Conservation (phyloP, 2,888 invertebrate species). For the Caradrina kadenii region DNA sequence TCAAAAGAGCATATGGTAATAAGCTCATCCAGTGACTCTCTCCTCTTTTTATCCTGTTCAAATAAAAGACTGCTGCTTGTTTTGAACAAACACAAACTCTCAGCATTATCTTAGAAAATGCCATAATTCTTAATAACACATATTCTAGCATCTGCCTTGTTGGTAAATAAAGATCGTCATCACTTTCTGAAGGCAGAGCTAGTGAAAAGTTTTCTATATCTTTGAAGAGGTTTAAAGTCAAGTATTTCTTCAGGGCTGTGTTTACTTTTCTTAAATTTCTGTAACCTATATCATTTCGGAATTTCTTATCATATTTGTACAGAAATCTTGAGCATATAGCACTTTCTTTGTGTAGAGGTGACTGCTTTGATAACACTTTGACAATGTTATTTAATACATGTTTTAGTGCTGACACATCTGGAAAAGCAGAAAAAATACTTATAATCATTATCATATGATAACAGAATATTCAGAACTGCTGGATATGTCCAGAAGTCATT, state of each 20-base stretch:
- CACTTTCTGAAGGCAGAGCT: conserved; percentile 76
- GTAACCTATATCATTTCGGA: conserved; percentile 90
- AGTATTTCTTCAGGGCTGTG: conserved; percentile 87
- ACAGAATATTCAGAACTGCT: no score
- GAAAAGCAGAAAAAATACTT: conserved; percentile 51
- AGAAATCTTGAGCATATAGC: conserved; percentile 89
- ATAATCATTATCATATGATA: no score
- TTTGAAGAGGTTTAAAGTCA: conserved; percentile 83
- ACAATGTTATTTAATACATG: conserved; percentile 74
- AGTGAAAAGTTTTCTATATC: conserved; percentile 80
- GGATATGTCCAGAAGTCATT: no score
- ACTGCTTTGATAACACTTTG: conserved; percentile 81
- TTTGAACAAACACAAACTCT: conserved; percentile 86
- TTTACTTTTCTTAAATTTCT: conserved; percentile 89
- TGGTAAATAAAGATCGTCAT: conserved; percentile 82
- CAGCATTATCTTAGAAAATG: conserved; percentile 90
- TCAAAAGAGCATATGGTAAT: conserved; percentile 88
- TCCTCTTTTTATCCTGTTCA: conserved; percentile 87
- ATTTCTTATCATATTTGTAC: conserved; percentile 91
- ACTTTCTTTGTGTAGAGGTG: conserved; percentile 88
- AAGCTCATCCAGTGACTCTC: conserved; percentile 90
- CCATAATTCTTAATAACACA: conserved; percentile 87
- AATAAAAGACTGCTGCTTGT: conserved; percentile 87
- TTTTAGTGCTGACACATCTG: conserved; percentile 77
- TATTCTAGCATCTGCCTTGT: conserved; percentile 91